Evolutionary conservation across 2,888 invertebrate genomes (phyloP).

Genomic region (Lasioglossum calceatum): DNA sequence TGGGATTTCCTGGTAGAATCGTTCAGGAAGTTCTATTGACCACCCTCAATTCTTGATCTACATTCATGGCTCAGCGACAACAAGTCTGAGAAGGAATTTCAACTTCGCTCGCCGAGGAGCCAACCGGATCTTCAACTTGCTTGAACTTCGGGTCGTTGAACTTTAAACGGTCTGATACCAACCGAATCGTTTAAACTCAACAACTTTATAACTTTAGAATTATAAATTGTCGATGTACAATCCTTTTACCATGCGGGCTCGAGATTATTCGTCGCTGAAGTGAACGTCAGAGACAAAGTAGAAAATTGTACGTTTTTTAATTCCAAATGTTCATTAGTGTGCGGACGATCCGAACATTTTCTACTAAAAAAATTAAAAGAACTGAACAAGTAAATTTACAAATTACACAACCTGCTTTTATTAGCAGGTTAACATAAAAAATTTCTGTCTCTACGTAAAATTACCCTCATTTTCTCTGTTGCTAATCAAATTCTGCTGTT

Average conservation of each 20-base stretch:
- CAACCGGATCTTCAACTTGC: not conserved
- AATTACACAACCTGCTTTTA: not conserved
- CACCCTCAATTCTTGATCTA: not conserved
- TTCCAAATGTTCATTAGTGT: not conserved
- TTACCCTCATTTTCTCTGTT: not conserved
- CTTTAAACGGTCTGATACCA: not conserved
- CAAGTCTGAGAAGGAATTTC: not conserved
- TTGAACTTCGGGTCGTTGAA: not conserved
- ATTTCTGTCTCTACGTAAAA: not conserved
- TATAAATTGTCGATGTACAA: not conserved
- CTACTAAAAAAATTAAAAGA: no score
- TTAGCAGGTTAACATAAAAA: not conserved
- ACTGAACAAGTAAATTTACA: not conserved
- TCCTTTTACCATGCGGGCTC: not conserved
- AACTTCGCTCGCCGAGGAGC: not conserved
- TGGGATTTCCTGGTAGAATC: slow-evolving; percentile 1
- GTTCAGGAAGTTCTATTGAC: slow-evolving; percentile 1
- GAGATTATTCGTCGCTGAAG: not conserved
- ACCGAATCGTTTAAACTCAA: not conserved
- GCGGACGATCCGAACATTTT: not conserved
- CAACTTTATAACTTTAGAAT: not conserved
- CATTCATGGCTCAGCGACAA: not conserved
- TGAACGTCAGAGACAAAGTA: not conserved
- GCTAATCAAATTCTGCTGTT: not conserved
- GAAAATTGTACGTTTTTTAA: not conserved